Percentiles rank a stretch among this genome's conserved stretches.
phyloP scores from a whole-genome alignment of 1,140 invertebrate genomes.

The Centruroides vittatus region DNA sequence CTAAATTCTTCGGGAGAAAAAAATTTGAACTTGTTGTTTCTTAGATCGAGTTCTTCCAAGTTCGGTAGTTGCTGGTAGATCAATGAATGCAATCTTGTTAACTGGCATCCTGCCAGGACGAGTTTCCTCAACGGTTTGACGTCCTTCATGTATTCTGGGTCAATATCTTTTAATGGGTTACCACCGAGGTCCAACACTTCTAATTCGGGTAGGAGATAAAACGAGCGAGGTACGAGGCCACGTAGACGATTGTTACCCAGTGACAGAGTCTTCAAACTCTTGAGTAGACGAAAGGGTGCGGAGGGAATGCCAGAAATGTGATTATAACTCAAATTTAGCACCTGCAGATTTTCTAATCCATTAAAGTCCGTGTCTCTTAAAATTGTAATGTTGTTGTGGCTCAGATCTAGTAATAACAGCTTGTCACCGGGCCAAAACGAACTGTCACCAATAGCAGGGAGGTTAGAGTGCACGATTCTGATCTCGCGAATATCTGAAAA shows the following conservation, averaged over 20 bases:
- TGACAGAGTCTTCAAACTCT: slow-evolving; percentile 45
- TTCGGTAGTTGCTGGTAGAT: slow-evolving; percentile 18
- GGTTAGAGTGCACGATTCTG: slow-evolving; percentile 53
- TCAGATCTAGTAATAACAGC: slow-evolving; percentile 50
- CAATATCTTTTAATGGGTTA: slow-evolving; percentile 55
- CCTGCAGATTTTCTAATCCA: slow-evolving; percentile 29
- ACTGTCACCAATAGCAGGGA: slow-evolving; percentile 59
- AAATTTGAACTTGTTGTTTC: slow-evolving; percentile 55
- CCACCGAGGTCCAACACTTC: slow-evolving; percentile 51
- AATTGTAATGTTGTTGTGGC: slow-evolving; percentile 57
- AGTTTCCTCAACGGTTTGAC: slow-evolving; percentile 40
- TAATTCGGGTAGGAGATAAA: slow-evolving; percentile 49
- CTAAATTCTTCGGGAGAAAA: slow-evolving; percentile 27
- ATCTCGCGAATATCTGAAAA: slow-evolving; percentile 54
- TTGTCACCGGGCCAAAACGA: slow-evolving; percentile 59
- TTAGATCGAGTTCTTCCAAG: slow-evolving; percentile 21
- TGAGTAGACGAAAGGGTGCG: slow-evolving; percentile 52
- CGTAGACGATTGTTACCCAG: slow-evolving; percentile 52
- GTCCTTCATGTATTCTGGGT: slow-evolving; percentile 34
- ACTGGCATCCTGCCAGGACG: slow-evolving; percentile 37
- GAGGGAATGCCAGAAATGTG: slow-evolving; percentile 38
- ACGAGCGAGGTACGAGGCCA: slow-evolving; percentile 48
- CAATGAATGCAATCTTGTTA: slow-evolving; percentile 20
- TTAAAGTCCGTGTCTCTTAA: slow-evolving; percentile 34
- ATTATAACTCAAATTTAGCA: slow-evolving; percentile 36